Conservation (phyloP, 2,113 vertebrate species). For the Grus americana region DNA sequence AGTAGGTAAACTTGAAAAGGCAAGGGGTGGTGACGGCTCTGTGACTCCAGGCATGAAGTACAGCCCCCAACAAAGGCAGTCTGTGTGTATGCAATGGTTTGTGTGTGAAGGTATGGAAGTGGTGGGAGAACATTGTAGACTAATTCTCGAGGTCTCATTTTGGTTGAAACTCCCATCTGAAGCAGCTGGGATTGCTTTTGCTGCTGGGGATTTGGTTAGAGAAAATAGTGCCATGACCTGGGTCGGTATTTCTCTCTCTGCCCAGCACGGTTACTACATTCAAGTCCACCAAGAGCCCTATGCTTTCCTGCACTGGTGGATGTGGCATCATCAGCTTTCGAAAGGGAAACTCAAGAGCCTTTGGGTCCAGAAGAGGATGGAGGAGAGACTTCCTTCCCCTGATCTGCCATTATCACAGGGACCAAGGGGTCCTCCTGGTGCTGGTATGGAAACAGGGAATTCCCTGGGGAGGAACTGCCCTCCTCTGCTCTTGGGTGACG, state of each 20-base stretch:
- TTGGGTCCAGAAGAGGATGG: not conserved
- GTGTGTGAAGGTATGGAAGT: not conserved
- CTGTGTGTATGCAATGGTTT: not conserved
- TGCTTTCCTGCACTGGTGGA: not conserved
- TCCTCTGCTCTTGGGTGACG: not conserved
- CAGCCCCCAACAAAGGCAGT: not conserved
- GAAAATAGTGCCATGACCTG: not conserved
- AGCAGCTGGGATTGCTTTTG: not conserved
- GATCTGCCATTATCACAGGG: not conserved
- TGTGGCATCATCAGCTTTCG: not conserved
- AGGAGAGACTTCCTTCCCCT: not conserved
- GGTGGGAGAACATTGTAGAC: not conserved
- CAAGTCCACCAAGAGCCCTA: rapidly evolving
- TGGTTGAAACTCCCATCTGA: not conserved
- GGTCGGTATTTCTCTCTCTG: not conserved
- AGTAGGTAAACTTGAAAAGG: not conserved
- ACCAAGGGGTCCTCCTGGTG: not conserved
- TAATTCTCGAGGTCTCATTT: not conserved
- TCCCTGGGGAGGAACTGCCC: rapidly evolving
- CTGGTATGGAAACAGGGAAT: not conserved
- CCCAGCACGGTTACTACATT: not conserved
- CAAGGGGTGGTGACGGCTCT: not conserved
- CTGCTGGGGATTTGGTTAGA: not conserved
- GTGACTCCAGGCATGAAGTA: not conserved
- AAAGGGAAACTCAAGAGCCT: not conserved